phyloP scores from a whole-genome alignment of 1,140 invertebrate genomes.

The Acromyrmex echinatior region DNA sequence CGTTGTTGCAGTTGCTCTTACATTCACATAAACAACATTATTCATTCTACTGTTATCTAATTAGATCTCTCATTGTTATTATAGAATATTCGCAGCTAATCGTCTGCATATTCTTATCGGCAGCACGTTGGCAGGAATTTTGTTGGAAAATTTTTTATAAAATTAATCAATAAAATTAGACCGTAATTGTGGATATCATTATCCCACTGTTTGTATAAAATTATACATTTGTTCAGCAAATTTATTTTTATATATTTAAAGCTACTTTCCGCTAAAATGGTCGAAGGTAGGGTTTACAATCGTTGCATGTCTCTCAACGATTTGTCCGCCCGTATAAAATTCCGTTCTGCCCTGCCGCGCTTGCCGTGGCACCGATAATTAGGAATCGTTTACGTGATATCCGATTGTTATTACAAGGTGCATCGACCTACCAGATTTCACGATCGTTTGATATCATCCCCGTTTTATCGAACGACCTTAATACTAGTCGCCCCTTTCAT shows the following conservation, averaged over 20 bases:
- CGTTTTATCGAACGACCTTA: slow-evolving; percentile 48
- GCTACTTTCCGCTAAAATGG: neutral
- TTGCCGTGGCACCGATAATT: slow-evolving; percentile 51
- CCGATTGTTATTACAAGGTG: slow-evolving; percentile 40
- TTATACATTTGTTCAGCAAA: neutral
- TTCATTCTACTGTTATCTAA: slow-evolving; percentile 52
- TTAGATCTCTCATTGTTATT: slow-evolving; percentile 49
- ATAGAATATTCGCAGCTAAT: slow-evolving; percentile 12
- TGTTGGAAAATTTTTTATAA: neutral
- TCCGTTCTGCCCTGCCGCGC: neutral
- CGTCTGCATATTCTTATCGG: slow-evolving; percentile 35
- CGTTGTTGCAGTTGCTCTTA: slow-evolving; percentile 19
- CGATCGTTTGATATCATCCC: slow-evolving; percentile 15
- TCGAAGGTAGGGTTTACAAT: neutral
- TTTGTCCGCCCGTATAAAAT: slow-evolving; percentile 43
- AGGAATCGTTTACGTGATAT: slow-evolving; percentile 59
- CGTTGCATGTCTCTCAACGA: slow-evolving; percentile 40
- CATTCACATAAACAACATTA: slow-evolving; percentile 36
- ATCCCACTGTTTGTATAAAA: neutral
- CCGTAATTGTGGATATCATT: neutral
- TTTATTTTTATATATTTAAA: slow-evolving; percentile 3
- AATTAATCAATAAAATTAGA: slow-evolving; percentile 1
- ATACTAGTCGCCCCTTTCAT: neutral
- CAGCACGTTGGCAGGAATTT: neutral
- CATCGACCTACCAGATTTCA: slow-evolving; percentile 42